Evolutionary conservation across 2,888 invertebrate species (phyloP), one percentile per base, ranked within the genome.

Genomic region (Apoderus coryli): DNA sequence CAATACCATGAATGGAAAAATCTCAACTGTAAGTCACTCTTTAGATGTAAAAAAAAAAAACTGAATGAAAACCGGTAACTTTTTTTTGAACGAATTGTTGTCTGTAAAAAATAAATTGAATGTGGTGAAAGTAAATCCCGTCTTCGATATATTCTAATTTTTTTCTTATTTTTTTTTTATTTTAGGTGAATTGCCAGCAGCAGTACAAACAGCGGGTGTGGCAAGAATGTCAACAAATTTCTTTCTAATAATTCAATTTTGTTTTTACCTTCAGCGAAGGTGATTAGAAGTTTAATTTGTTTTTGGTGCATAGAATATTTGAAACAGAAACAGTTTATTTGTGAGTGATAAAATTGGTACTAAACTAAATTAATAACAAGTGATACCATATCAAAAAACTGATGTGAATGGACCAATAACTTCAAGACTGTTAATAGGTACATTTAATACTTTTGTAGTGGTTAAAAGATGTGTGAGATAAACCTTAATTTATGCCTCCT

Each of bases 101-200:
- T 19, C n/a, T 7, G 19, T 19, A 19, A 19, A 19, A 19, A 19
- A n/a, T 19, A 19, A 19, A 19, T 19, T 19, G 19, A 19, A 7
- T 19, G 6, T 7, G 7, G n/a, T 19, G n/a, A n/a, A n/a, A n/a
- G n/a, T n/a, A n/a, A n/a, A n/a, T n/a, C n/a, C n/a, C n/a, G n/a
- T n/a, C n/a, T n/a, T n/a, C n/a, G n/a, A n/a, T n/a, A 10, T 10
- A n/a, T 24, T 7, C 5, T 24, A 34, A 33, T 27, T 35, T 32
- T 7, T 23, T n/a, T n/a, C 6, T 19, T 6, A 7, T 19, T n/a
- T n/a, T n/a, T 19, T 19, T 19, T n/a, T n/a, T 19, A 15, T 31
- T 49, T 13, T 49, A 51, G 53, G 53, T 13, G 53, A 53, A 40
- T 42, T 53, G 29, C 53, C 53, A 25, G 53, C 52, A 16, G 53